Evolutionary conservation across 1,140 invertebrate species (phyloP).

Genomic region (Hylyphantes graminicola): DNA sequence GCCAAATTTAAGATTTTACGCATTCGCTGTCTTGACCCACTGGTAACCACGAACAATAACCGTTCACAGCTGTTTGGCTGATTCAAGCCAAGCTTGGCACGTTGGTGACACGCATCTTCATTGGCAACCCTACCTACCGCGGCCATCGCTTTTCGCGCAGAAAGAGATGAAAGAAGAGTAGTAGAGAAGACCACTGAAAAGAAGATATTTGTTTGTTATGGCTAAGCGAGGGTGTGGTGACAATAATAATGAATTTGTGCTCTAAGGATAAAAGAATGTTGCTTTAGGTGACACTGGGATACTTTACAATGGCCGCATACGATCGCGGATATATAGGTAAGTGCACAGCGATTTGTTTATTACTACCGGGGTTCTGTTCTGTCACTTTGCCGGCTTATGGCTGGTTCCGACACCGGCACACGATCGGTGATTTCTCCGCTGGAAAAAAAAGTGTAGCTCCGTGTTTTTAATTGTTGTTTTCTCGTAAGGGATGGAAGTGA

Average conservation of each 20-base stretch:
- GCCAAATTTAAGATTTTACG: too few species aligned
- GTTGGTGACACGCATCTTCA: slow-evolving; percentile 8
- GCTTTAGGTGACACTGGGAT: slow-evolving; percentile 40
- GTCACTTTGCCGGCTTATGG: slow-evolving; percentile 22
- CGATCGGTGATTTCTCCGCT: background rate
- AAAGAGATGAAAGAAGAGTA: background rate
- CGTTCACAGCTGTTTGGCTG: too few species aligned
- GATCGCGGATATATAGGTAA: slow-evolving; percentile 57
- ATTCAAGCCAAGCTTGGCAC: too few species aligned
- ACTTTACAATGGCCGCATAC: slow-evolving; percentile 45
- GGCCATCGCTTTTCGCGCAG: slow-evolving; percentile 37
- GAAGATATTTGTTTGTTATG: slow-evolving; percentile 6
- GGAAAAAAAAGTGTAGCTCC: background rate
- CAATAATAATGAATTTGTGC: slow-evolving; percentile 42
- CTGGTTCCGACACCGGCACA: slow-evolving; percentile 5
- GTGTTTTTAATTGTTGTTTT: too few species aligned
- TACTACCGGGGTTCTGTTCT: background rate
- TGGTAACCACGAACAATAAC: too few species aligned
- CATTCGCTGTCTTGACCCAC: too few species aligned
- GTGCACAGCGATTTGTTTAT: background rate
- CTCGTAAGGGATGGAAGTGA: background rate
- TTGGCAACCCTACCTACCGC: slow-evolving; percentile 40
- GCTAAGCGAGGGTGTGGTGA: slow-evolving; percentile 50
- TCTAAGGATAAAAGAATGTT: slow-evolving; percentile 51
- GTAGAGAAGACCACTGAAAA: background rate